Conservation (phyloP, 1,140 invertebrate genomes). For the Campoletis sonorensis region DNA sequence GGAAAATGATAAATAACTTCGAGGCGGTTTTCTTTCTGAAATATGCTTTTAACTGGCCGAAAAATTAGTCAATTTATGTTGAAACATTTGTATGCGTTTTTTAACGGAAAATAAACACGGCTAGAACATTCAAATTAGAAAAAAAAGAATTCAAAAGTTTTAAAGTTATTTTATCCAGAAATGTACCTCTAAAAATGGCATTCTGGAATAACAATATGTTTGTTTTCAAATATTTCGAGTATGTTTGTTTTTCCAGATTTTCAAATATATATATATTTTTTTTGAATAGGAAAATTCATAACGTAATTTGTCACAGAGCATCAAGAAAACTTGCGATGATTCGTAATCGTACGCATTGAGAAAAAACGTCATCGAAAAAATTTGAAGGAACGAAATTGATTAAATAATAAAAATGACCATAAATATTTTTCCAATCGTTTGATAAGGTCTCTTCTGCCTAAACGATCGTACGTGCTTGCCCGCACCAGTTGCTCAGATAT, state of each 20-base stretch:
- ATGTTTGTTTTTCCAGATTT: not conserved
- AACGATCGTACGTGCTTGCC: slow-evolving; percentile 24
- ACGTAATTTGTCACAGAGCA: not conserved
- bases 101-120: too few relatives aligned
- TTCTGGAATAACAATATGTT: too few relatives aligned
- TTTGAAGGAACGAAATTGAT: not conserved
- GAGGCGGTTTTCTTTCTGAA: too few relatives aligned
- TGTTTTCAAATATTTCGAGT: not conserved
- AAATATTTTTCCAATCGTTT: slow-evolving; percentile 36
- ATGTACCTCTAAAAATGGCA: too few relatives aligned
- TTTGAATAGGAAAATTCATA: not conserved
- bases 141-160: too few relatives aligned
- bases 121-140: too few relatives aligned
- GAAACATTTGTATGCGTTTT: too few relatives aligned
- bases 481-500: slow-evolving; percentile 42
- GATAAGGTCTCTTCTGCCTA: slow-evolving; percentile 36
- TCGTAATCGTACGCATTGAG: too few relatives aligned
- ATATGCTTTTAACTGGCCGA: too few relatives aligned
- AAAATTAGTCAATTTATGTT: too few relatives aligned
- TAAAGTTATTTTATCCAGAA: too few relatives aligned
- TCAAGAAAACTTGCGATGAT: not conserved
- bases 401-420: slow-evolving; percentile 13
- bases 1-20: too few relatives aligned
- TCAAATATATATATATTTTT: not conserved
- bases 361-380: not conserved